Base-by-base conservation (phyloP, 1,140 invertebrate genomes). In the Cydia splendana region DNA sequence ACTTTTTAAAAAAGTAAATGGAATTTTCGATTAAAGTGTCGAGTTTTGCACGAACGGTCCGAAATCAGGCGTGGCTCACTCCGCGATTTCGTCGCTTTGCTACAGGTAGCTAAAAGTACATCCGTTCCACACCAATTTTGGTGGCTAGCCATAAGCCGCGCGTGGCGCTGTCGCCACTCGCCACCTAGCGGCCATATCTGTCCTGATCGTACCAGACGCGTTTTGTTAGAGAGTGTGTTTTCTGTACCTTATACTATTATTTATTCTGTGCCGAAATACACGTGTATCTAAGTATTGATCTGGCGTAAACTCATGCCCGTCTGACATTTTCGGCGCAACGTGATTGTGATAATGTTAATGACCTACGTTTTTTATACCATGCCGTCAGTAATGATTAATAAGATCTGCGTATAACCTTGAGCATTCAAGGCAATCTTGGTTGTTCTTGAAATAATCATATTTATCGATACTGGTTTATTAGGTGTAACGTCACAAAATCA, bases 351-450 rank as follows among this genome's bases (percentile, higher is more conserved):
- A 42, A 71, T 71, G 67, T 71, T 80, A 83, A 83, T 81, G 82
- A 83, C 80, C 82, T 77, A 78, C 71, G 75, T 76, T 77, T 74
- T 74, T 45, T 74, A 65, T 79, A 79, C 80, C 75, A 82, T 75
- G 76, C 80, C 78, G 65, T 78, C 78, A 71, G 57, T 76, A 77
- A 81, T 79, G 42, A 74, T 74, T 48, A 53, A 48, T 74, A 74
- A 74, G 48, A 74, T 53, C 12, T 48, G 38, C 75, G 76, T 73
- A 69, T 62, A 85, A 83, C 80, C 79, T 85, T 80, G 80, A 79
- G 76, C 79, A 87, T 75, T 85, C 87, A 91, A 89, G 89, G 89
- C 82, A 81, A 88, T 85, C 88, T 81, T 84, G 86, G 87, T 91
- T 87, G 86, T 86, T 88, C 84, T 86, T 82, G 84, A 84, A 87